A percentile compares a stretch with the other conserved stretches of the same genome.
phyloP scores from a whole-genome alignment of 2,888 invertebrate genomes.

The Noctuana brunneofusca region DNA sequence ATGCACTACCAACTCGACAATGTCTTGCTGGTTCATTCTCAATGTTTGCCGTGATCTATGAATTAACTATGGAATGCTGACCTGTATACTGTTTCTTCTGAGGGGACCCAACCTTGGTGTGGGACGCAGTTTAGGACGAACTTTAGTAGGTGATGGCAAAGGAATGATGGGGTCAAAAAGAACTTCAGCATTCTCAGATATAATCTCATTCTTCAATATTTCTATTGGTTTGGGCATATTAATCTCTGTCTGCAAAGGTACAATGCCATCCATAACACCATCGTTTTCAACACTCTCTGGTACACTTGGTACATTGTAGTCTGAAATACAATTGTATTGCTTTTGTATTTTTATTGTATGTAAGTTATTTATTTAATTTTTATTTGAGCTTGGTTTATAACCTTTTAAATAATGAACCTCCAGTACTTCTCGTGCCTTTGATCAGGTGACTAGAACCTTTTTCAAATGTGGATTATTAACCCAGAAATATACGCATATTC shows the following conservation, averaged over 20 bases:
- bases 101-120: slow-evolving; percentile 85
- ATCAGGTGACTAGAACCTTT: too few relatives aligned
- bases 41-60: too few relatives aligned
- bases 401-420: too few relatives aligned
- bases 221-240: slow-evolving; percentile 64
- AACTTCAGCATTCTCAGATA: slow-evolving; percentile 74
- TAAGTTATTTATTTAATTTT: too few relatives aligned
- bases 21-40: too few relatives aligned
- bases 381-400: too few relatives aligned
- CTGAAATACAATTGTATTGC: slow-evolving; percentile 44
- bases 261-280: slow-evolving; percentile 71
- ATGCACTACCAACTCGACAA: too few relatives aligned
- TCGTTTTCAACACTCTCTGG: slow-evolving; percentile 56
- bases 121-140: slow-evolving; percentile 86
- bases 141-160: slow-evolving; percentile 84
- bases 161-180: slow-evolving; percentile 78
- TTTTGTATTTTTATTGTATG: too few relatives aligned
- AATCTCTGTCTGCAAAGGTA: slow-evolving; percentile 58
- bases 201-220: slow-evolving; percentile 69
- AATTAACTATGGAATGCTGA: slow-evolving; percentile 42
- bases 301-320: slow-evolving; percentile 62
- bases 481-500: too few relatives aligned
- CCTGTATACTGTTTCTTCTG: slow-evolving; percentile 86
- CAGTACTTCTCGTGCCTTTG: too few relatives aligned
- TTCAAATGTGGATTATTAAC: too few relatives aligned